These are phyloP conservation scores for Dinomys branickii DNA, from an alignment of 2,113 vertebrate genomes.

Conservation along the genomic window DNA sequence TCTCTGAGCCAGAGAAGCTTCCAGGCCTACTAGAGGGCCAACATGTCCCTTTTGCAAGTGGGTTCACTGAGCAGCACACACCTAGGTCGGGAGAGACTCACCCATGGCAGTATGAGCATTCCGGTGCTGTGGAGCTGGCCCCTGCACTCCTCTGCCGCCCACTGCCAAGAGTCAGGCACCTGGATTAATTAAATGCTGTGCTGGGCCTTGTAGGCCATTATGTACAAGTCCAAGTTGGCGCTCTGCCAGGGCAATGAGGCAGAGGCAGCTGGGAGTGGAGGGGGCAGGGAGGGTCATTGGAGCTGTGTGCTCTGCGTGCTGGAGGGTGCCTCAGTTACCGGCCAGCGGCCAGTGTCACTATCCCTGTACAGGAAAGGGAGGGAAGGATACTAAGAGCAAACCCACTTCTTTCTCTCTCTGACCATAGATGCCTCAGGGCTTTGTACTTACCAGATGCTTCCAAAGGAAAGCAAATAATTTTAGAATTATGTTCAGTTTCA, in stretches of 20 bases:
- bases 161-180: neutral
- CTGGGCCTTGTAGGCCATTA: neutral
- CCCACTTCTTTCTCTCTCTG: neutral
- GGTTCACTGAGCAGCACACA: neutral
- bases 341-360: neutral
- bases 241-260: neutral
- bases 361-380: neutral
- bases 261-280: neutral
- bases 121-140: neutral
- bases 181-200: neutral
- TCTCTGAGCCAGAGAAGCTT: neutral
- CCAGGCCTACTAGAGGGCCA: neutral
- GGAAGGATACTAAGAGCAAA: neutral
- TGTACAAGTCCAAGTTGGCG: neutral
- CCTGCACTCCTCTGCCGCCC: neutral
- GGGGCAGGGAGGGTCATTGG: neutral
- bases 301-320: rapidly evolving
- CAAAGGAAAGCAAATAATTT: neutral
- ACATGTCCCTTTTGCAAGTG: rapidly evolving
- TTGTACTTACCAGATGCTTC: neutral
- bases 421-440: neutral
- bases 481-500: neutral
- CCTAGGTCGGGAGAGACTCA: neutral
- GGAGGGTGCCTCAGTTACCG: rapidly evolving
- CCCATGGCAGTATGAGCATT: neutral